Evolutionary conservation across 2,113 vertebrate species (phyloP).

Genomic region (Egretta garzetta): DNA sequence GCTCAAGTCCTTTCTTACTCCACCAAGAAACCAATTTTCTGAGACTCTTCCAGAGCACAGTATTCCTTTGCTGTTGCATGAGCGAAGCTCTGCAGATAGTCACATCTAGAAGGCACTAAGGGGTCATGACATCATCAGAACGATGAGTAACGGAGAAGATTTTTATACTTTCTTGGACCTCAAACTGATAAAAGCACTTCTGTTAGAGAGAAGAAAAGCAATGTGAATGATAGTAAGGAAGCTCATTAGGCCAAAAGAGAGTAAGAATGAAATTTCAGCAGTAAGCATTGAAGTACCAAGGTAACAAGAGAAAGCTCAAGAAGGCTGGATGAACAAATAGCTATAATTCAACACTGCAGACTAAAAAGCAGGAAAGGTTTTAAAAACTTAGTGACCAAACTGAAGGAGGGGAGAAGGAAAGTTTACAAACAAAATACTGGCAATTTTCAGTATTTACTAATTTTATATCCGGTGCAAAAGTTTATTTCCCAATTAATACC

Average conservation of each 20-base stretch:
- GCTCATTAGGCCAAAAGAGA: not conserved
- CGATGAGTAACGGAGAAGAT: not conserved
- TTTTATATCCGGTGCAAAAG: not conserved
- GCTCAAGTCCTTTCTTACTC: not conserved
- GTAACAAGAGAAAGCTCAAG: not conserved
- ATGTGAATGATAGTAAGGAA: not conserved
- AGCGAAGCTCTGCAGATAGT: not conserved
- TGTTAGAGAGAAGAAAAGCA: not conserved
- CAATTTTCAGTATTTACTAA: not conserved
- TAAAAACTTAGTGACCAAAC: not conserved
- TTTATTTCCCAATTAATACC: not conserved
- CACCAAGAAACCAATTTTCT: not conserved
- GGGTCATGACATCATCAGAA: not conserved
- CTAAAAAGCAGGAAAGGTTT: not conserved
- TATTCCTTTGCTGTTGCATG: not conserved
- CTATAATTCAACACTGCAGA: not conserved
- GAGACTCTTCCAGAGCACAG: accelerated
- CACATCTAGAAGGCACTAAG: not conserved
- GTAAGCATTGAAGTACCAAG: not conserved
- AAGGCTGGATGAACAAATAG: not conserved
- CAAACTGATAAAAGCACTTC: not conserved
- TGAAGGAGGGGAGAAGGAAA: not conserved
- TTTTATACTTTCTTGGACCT: not conserved
- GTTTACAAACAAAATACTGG: not conserved
- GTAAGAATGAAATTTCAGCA: not conserved